Conservation (phyloP, 2,797 vertebrate species). For the Semotilus atromaculatus region DNA sequence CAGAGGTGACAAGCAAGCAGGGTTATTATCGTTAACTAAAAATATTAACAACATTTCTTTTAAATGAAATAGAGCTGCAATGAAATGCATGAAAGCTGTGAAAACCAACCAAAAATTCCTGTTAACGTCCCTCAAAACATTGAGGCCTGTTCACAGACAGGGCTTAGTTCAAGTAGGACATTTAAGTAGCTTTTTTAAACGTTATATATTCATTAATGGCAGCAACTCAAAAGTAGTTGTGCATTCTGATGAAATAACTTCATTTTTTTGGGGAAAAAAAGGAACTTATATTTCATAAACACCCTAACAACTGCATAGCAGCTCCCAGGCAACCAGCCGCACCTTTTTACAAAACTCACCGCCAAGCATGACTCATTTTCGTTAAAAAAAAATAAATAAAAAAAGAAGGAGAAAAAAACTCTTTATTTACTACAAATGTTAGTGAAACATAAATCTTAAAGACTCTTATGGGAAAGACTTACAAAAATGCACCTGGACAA, state of each 20-base stretch:
- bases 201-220: neutral
- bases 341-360: neutral
- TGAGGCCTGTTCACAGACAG: too few relatives aligned
- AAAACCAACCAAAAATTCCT: neutral
- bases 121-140: neutral
- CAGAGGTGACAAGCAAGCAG: neutral
- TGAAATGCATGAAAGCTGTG: neutral
- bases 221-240: neutral
- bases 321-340: neutral
- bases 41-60: neutral
- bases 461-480: slow-evolving; percentile 34
- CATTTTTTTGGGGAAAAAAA: too few relatives aligned
- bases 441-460: slow-evolving; percentile 15
- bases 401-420: neutral
- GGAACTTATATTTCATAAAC: neutral
- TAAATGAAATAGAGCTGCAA: neutral
- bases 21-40: neutral
- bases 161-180: too few relatives aligned
- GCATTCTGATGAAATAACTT: neutral
- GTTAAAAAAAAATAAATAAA: neutral
- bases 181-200: too few relatives aligned
- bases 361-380: slow-evolving; percentile 11
- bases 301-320: neutral
- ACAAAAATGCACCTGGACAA: slow-evolving; percentile 41
- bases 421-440: slow-evolving; percentile 4